Conservation (phyloP, 2,113 vertebrate species). For the Entelurus aequoreus region DNA sequence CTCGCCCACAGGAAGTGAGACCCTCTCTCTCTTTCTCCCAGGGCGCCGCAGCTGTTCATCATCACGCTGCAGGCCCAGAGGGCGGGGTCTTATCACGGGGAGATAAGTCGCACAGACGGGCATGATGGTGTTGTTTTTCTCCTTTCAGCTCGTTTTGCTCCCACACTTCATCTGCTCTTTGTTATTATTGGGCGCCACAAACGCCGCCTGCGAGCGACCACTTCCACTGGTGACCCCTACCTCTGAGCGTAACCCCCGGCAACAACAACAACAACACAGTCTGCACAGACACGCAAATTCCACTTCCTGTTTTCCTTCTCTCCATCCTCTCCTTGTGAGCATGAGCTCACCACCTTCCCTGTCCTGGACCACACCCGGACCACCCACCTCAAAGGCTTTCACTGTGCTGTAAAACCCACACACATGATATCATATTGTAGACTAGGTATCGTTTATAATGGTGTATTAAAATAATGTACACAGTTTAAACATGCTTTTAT, state of each 20-base stretch:
- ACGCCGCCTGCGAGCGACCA: slow-evolving; percentile 24
- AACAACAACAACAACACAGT: slow-evolving; percentile 33
- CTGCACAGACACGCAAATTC: slow-evolving; percentile 48
- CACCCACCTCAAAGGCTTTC: background rate
- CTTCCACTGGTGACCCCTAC: slow-evolving; percentile 20
- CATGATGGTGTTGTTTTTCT: slow-evolving; percentile 1
- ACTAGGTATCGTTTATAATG: no score
- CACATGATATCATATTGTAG: no score
- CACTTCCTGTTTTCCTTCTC: slow-evolving; percentile 37
- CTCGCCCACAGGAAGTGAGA: slow-evolving; percentile 44
- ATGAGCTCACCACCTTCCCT: slow-evolving; percentile 59
- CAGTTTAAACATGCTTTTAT: no score
- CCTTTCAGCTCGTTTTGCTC: background rate
- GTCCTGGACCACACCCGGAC: slow-evolving; percentile 48
- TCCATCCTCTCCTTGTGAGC: slow-evolving; percentile 29
- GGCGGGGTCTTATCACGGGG: slow-evolving; percentile 46
- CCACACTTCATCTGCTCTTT: slow-evolving; percentile 15
- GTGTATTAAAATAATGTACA: no score
- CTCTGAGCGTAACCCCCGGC: slow-evolving; percentile 23
- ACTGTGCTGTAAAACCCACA: background rate
- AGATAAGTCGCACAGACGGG: slow-evolving; percentile 28
- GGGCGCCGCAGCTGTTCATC: slow-evolving; percentile 56
- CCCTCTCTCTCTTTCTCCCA: background rate
- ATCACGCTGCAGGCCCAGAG: slow-evolving; percentile 48
- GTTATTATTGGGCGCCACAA: slow-evolving; percentile 29